These are phyloP conservation scores for Pogonomyrmex barbatus DNA, from an alignment of 1,140 invertebrate genomes.

Conservation along the genomic window DNA sequence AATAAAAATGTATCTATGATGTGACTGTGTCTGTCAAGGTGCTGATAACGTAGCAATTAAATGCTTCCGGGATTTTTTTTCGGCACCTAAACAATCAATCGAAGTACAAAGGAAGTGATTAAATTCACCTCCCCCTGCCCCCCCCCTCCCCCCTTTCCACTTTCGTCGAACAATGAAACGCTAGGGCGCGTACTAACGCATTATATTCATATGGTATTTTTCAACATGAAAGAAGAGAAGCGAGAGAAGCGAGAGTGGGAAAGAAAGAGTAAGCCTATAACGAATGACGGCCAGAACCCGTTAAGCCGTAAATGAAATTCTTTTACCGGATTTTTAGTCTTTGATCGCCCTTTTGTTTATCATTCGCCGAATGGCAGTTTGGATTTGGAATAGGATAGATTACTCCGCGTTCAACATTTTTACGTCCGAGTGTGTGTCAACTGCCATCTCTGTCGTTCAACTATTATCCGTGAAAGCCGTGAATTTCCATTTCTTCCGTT, in stretches of 20 bases:
- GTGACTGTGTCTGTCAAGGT: constrained; percentile 12
- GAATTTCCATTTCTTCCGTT: constrained; percentile 63
- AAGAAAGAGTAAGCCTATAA: constrained; percentile 44
- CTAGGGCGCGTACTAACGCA: constrained; percentile 40
- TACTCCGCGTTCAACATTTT: constrained; percentile 64
- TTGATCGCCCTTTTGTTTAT: constrained; percentile 81
- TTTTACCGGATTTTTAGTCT: constrained; percentile 76
- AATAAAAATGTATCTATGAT: not conserved
- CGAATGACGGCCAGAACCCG: constrained; percentile 33
- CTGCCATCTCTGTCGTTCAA: constrained; percentile 66
- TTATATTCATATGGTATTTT: constrained; percentile 65
- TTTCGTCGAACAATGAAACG: constrained; percentile 57
- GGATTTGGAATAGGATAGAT: constrained; percentile 78
- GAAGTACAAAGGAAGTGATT: constrained; percentile 66
- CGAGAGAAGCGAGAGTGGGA: too few species aligned
- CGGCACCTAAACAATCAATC: constrained; percentile 66
- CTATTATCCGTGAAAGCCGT: constrained; percentile 72
- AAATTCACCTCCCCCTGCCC: not conserved
- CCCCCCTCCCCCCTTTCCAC: not conserved
- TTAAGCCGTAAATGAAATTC: constrained; percentile 70
- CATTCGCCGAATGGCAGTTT: constrained; percentile 75
- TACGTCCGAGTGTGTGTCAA: constrained; percentile 58
- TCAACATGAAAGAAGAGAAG: constrained; percentile 47
- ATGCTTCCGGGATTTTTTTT: constrained; percentile 46
- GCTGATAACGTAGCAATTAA: constrained; percentile 59